Base-by-base conservation (phyloP, 2,797 vertebrate genomes). In the Emys orbicularis region DNA sequence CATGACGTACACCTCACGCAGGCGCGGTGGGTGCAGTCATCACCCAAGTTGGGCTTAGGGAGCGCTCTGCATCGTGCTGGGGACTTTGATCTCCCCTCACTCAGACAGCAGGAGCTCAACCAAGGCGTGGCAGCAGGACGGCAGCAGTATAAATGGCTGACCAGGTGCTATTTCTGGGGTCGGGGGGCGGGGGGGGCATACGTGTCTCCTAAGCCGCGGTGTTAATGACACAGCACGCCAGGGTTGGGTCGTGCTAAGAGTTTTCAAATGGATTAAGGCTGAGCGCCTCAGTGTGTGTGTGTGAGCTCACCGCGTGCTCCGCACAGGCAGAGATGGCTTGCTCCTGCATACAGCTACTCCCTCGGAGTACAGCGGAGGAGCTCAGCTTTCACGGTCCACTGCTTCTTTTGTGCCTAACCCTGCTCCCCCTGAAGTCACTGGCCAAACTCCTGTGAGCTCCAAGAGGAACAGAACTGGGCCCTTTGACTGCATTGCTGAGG, bases 81-180 rank as follows among this genome's bases (percentile, higher is more conserved):
- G 74, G 4, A 29, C 27, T 49, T 5, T 47, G 27, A 29, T 29
- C 44, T 47, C 44, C 27, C 16, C 44, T 77, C 16, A 31, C 27
- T 12, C 68, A 11, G 18, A 25, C 18, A 23, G 37, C 81, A 83
- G 21, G 41, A 84, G 87, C 53, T 80, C 7, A 12, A 47, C 27
- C 44, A 18, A 77, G 44, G 7, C 3, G 49, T 50, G 21, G 8
- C 7, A 68, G 5, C 0, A 6, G 23, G 59, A 83, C 3, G 52
- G 15, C 3, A 81, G 27, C 0, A 0, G 1, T 50, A 53, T 6
- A 12, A 19, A 57, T 8, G 21, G n/a, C 50, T 84, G 49, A 10
- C 25, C 5, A 49, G 49, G 37, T 77, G 77, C 56, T 53, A 37
- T 41, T 80, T 52, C 47, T 12, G 23, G 34, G 16, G 18, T 7